Evolutionary conservation across 2,113 vertebrate species (phyloP).

Genomic region (Dromiciops gliroides): DNA sequence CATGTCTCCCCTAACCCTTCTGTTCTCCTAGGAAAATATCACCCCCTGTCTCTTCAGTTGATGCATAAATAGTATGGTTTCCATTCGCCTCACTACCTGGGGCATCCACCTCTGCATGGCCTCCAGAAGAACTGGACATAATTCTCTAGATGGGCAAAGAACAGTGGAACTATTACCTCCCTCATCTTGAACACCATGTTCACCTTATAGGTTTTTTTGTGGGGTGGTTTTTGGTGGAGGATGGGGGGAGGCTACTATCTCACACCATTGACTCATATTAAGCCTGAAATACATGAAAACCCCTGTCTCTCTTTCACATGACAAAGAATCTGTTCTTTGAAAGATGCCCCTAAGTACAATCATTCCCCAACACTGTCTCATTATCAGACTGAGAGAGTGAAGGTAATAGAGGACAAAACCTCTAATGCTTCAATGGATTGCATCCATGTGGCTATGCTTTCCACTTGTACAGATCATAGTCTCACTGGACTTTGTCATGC

Average conservation of each 20-base stretch:
- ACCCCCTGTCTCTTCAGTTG: neutral
- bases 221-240: neutral
- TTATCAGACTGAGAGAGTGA: neutral
- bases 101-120: neutral
- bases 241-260: neutral
- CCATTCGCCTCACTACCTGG: neutral
- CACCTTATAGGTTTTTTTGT: neutral
- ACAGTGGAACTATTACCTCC: neutral
- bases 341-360: neutral
- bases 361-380: neutral
- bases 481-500: neutral
- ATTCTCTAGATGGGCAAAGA: neutral
- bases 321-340: neutral
- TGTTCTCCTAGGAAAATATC: neutral
- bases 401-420: neutral
- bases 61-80: neutral
- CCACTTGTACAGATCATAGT: neutral
- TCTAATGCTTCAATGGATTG: neutral
- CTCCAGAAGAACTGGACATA: neutral
- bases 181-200: neutral
- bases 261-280: neutral
- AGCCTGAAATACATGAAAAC: neutral
- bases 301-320: neutral
- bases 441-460: neutral
- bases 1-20: neutral